A percentile compares a stretch with the other conserved stretches of the same genome.
phyloP scores from a whole-genome alignment of 2,113 vertebrate species.

The Callochromis pleurospilus region DNA sequence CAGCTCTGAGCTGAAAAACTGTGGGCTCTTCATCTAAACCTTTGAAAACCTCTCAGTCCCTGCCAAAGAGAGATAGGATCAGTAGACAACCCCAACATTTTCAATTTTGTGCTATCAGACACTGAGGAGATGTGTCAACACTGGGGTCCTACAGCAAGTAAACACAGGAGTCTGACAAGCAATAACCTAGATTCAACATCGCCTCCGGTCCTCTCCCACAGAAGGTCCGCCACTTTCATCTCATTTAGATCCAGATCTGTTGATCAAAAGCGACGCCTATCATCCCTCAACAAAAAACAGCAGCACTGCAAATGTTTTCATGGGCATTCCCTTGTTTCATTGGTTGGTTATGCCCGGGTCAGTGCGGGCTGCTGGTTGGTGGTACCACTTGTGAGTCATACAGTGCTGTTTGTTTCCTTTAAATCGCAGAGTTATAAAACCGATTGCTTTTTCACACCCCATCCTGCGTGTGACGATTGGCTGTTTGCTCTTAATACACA shows the following conservation, averaged over 20 bases:
- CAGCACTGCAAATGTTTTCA: not conserved
- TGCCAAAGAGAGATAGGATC: slow-evolving; percentile 55
- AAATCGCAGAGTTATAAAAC: not conserved
- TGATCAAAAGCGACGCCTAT: slow-evolving; percentile 22
- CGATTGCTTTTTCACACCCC: not conserved
- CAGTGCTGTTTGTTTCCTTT: not conserved
- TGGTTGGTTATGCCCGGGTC: not conserved
- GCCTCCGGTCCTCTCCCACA: slow-evolving; percentile 25
- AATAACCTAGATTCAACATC: slow-evolving; percentile 63
- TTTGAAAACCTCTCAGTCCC: slow-evolving; percentile 38
- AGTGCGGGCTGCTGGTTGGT: not conserved
- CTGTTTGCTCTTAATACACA: not conserved
- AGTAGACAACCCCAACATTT: slow-evolving; percentile 65
- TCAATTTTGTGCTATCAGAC: slow-evolving; percentile 70
- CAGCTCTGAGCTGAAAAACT: slow-evolving; percentile 1
- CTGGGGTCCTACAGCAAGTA: slow-evolving; percentile 59
- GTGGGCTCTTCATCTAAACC: slow-evolving; percentile 27
- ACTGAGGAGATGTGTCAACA: slow-evolving; percentile 70
- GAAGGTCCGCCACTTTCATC: slow-evolving; percentile 44
- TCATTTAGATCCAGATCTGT: slow-evolving; percentile 59
- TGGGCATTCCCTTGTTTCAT: not conserved
- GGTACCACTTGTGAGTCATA: not conserved
- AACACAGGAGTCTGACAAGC: slow-evolving; percentile 64
- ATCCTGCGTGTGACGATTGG: not conserved
- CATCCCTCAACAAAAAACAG: not conserved